Evolutionary conservation across 2,888 invertebrate genomes (phyloP), one percentile per base, ranked within the genome.

Genomic region (Dilophus febrilis): DNA sequence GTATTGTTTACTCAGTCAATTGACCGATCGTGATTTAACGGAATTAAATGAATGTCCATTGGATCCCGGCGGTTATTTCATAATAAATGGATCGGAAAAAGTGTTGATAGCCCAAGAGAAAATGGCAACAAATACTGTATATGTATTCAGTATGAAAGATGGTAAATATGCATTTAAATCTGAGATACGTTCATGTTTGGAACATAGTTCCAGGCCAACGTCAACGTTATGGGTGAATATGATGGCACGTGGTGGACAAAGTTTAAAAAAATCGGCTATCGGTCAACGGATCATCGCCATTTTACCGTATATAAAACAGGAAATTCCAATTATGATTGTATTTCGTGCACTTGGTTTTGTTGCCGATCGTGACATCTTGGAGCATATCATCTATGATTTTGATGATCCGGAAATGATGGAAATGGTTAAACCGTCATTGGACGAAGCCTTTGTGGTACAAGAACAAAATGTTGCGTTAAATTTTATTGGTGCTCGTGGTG

Each of bases 321-420:
- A 99, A 68, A 98, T 99, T 51, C 98, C 98, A 1, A 94, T 99
- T 42, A 98, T 99, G 85, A 94, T 99, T 57, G 97, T 99, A 2
- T 99, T 99, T 59, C 74, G 97, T 58, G 98, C 97, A n/a, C 67
- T 94, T 43, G 97, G 98, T 28, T 99, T 99, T 66, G 98, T 98
- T 33, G 95, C 98, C 8, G 98, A 99, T 64, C 74, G 98, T 54
- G 98, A 99, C 65, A 99, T 99, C 53, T 68, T 99, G 17, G 98
- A 99, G 58, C 98, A 99, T 55, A 98, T 99, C 45, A 98, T 99
- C 53, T 99, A 99, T 60, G 98, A 99, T 58, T 98, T 98, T 65
- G 95, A 98, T 63, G 98, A 99, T 65, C 97, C 94, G 7, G 98
- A 99, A 69, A 97, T 99, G 95, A 98, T 99, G 97, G 98, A 99